phyloP scores from a whole-genome alignment of 2,113 vertebrate genomes.

The Oncorhynchus masou region DNA sequence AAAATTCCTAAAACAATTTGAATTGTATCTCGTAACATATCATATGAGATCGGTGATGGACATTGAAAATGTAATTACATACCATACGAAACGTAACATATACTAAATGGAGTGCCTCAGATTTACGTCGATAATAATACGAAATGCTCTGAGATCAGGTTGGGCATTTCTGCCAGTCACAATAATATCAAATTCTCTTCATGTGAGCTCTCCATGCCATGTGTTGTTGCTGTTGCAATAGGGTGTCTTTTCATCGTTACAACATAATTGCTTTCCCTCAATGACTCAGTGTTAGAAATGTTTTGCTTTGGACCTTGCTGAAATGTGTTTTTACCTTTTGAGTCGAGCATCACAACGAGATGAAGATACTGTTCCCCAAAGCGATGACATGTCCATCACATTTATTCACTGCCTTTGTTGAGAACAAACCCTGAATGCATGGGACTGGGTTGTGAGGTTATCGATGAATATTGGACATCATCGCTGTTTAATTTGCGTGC shows the following conservation, averaged over 20 bases:
- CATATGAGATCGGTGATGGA: too few species aligned
- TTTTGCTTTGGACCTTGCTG: background rate
- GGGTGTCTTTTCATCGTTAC: background rate
- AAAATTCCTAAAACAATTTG: too few species aligned
- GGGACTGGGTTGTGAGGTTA: background rate
- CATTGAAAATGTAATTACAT: too few species aligned
- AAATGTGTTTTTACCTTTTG: background rate
- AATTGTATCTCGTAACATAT: too few species aligned
- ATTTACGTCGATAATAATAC: too few species aligned
- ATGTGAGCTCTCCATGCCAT: background rate
- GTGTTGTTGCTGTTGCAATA: background rate
- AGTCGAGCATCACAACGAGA: slow-evolving; percentile 55
- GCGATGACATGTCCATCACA: slow-evolving; percentile 31
- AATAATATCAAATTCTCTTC: slow-evolving; percentile 18
- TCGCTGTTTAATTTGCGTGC: background rate
- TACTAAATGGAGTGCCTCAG: too few species aligned
- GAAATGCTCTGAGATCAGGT: too few species aligned
- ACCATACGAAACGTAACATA: too few species aligned
- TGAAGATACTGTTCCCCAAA: slow-evolving; percentile 32
- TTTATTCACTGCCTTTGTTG: slow-evolving; percentile 50
- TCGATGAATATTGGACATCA: background rate
- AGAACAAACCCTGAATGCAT: slow-evolving; percentile 12
- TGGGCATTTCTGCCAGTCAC: slow-evolving; percentile 40
- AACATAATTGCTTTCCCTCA: background rate
- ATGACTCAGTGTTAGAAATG: background rate